Percentiles rank a stretch among this genome's conserved stretches.
phyloP scores from a whole-genome alignment of 2,797 vertebrate genomes.

The Eutrigla gurnardus region DNA sequence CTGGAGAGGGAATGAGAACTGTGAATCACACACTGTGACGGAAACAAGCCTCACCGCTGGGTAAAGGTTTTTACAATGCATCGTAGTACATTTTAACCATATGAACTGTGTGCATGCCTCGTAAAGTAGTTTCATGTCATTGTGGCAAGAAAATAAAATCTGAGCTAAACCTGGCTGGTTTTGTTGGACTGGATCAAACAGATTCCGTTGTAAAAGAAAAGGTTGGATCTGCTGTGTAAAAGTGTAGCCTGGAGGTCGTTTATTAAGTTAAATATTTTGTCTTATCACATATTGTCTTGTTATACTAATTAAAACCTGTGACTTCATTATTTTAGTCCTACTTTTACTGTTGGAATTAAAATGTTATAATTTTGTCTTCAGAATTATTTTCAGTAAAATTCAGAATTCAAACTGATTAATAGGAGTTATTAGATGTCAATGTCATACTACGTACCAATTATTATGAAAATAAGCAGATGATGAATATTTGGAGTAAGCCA shows the following conservation, averaged over 20 bases:
- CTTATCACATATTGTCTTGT: background rate
- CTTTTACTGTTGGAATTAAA: no score
- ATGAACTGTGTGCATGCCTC: slow-evolving; percentile 94
- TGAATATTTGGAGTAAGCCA: background rate
- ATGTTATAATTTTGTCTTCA: background rate
- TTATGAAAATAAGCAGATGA: background rate
- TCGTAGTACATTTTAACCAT: slow-evolving; percentile 82
- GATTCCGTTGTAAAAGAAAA: background rate
- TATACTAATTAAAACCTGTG: background rate
- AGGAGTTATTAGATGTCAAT: background rate
- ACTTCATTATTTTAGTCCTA: background rate
- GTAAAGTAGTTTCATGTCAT: slow-evolving; percentile 90
- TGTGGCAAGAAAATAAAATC: slow-evolving; percentile 87
- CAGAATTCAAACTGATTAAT: background rate
- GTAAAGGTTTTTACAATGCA: slow-evolving; percentile 83
- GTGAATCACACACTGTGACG: slow-evolving; percentile 91
- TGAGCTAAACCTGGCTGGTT: slow-evolving; percentile 87
- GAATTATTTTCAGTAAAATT: background rate
- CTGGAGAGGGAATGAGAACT: slow-evolving; percentile 80
- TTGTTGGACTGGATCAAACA: slow-evolving; percentile 41
- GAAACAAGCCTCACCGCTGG: slow-evolving; percentile 87
- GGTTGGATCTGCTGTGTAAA: background rate
- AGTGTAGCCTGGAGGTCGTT: background rate
- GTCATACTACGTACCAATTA: background rate
- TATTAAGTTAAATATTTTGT: background rate